phyloP scores from a whole-genome alignment of 2,888 invertebrate species.

The Cheilosia pagana region DNA sequence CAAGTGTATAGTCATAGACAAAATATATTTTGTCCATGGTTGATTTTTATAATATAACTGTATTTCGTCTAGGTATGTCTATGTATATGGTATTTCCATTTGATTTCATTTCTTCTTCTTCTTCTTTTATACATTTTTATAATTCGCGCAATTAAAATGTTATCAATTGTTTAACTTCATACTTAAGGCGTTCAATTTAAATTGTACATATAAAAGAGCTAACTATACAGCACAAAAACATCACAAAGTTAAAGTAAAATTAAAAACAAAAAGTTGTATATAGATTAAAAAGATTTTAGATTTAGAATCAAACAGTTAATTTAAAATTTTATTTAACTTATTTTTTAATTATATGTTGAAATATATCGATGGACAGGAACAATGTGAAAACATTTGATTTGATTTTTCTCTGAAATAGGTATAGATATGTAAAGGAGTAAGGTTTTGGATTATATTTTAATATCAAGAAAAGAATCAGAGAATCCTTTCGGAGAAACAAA shows the following conservation, averaged over 20 bases:
- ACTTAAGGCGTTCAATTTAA: constrained; percentile 50
- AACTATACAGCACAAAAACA: constrained; percentile 33
- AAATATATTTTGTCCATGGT: constrained; percentile 1
- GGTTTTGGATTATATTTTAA: too few relatives aligned
- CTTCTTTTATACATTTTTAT: constrained; percentile 4
- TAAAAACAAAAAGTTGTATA: neutral
- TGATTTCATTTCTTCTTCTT: constrained; percentile 1
- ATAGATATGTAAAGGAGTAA: too few relatives aligned
- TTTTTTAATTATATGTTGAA: too few relatives aligned
- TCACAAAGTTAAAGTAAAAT: constrained; percentile 3
- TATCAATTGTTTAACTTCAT: constrained; percentile 21
- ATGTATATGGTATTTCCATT: neutral
- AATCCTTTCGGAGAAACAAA: too few relatives aligned
- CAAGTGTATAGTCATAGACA: constrained; percentile 16
- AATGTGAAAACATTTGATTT: too few relatives aligned
- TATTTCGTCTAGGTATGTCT: constrained; percentile 1
- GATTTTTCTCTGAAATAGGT: too few relatives aligned
- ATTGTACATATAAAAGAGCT: constrained; percentile 42
- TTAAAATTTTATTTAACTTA: too few relatives aligned
- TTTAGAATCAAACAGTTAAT: neutral
- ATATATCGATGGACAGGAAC: too few relatives aligned
- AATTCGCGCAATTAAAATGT: constrained; percentile 8
- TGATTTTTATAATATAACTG: neutral
- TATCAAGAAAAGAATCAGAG: too few relatives aligned
- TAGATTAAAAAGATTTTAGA: neutral